phyloP scores from a whole-genome alignment of 1,140 invertebrate genomes.

The Sesamia nonagrioides region DNA sequence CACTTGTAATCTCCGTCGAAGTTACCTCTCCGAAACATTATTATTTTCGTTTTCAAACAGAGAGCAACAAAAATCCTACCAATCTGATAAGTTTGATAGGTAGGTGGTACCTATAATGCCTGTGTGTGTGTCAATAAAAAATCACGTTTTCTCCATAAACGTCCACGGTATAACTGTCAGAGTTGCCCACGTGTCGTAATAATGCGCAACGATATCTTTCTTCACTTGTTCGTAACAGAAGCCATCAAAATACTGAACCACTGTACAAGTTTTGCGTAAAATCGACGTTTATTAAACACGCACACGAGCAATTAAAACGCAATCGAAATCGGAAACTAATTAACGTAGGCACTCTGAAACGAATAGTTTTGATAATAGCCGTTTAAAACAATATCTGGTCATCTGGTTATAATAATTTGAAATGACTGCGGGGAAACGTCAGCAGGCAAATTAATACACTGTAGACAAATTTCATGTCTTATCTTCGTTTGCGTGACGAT shows the following conservation, averaged over 20 bases:
- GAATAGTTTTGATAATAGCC: conserved; percentile 48
- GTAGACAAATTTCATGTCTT: conserved; percentile 19
- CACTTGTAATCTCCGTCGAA: conserved; percentile 9
- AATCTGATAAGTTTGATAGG: background rate
- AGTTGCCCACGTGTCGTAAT: conserved; percentile 43
- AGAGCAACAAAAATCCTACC: background rate
- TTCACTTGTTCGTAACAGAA: conserved; percentile 41
- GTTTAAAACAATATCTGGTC: conserved; percentile 38
- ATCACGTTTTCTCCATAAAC: conserved; percentile 43
- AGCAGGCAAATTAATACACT: conserved; percentile 14
- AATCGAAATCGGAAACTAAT: conserved; percentile 56
- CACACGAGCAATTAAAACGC: conserved; percentile 49
- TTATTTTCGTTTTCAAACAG: background rate
- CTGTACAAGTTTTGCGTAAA: conserved; percentile 45
- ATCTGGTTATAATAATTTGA: conserved; percentile 36
- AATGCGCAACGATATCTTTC: conserved; percentile 40
- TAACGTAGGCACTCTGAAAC: conserved; percentile 48
- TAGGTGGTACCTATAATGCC: background rate
- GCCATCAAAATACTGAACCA: conserved; percentile 43
- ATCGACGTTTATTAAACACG: conserved; percentile 51
- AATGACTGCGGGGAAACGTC: conserved; percentile 14
- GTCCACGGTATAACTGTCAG: background rate
- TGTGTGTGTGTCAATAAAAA: conserved; percentile 25
- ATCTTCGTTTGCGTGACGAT: conserved; percentile 31
- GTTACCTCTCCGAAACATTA: background rate